Conservation (phyloP, 2,113 vertebrate species). For the Anguilla rostrata region DNA sequence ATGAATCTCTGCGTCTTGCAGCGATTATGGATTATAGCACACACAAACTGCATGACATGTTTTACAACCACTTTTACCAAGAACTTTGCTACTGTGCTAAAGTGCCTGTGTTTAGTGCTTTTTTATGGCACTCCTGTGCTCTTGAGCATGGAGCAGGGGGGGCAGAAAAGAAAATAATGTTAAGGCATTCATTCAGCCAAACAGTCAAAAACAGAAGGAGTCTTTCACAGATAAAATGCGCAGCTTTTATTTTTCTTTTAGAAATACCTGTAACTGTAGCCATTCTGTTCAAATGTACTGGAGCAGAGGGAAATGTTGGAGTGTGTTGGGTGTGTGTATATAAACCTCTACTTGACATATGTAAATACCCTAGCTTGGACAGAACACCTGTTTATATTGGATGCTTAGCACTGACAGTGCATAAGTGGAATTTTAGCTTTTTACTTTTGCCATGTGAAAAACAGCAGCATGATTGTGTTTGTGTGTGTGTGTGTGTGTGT, state of each 20-base stretch:
- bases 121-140: constrained; percentile 46
- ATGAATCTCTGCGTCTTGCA: constrained; percentile 37
- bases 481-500: not conserved
- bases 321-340: constrained; percentile 67
- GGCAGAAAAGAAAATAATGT: constrained; percentile 38
- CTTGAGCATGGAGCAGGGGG: constrained; percentile 11
- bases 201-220: constrained; percentile 62
- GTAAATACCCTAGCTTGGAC: constrained; percentile 63
- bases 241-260: constrained; percentile 64
- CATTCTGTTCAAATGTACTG: constrained; percentile 53
- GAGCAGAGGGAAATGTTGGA: constrained; percentile 58
- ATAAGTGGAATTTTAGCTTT: constrained; percentile 61
- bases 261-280: constrained; percentile 57
- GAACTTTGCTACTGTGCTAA: constrained; percentile 46
- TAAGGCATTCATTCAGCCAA: constrained; percentile 49
- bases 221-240: constrained; percentile 62
- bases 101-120: constrained; percentile 57
- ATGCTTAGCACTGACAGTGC: constrained; percentile 60
- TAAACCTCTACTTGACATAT: constrained; percentile 64
- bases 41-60: constrained; percentile 47
- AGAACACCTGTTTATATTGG: constrained; percentile 71
- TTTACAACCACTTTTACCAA: constrained; percentile 60
- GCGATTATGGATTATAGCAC: constrained; percentile 59
- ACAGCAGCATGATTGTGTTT: constrained; percentile 51
- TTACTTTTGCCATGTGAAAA: constrained; percentile 56